phyloP scores from a whole-genome alignment of 2,113 vertebrate species.

The Vicugna pacos region DNA sequence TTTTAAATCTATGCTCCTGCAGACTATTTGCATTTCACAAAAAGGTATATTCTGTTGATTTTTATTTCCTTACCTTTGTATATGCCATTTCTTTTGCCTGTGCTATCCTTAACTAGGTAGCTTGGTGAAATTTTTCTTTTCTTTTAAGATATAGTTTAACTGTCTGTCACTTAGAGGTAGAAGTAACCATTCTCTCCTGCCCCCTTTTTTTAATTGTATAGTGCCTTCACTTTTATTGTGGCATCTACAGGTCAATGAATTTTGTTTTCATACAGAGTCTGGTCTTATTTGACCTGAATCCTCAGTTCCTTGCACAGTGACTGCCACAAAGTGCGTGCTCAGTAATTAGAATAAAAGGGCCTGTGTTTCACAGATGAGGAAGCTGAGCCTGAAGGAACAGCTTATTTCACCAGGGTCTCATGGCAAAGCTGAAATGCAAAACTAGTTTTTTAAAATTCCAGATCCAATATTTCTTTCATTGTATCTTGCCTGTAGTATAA shows the following conservation, averaged over 20 bases:
- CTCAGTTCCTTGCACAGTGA: background rate
- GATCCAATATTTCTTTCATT: conserved; percentile 11
- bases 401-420: background rate
- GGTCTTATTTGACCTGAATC: background rate
- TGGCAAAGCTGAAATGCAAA: background rate
- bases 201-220: background rate
- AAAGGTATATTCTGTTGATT: background rate
- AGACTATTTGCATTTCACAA: background rate
- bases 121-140: background rate
- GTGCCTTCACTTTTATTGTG: background rate
- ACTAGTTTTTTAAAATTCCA: background rate
- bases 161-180: background rate
- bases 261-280: conserved; percentile 12
- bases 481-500: background rate
- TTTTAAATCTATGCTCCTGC: background rate
- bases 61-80: conserved; percentile 41
- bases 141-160: background rate
- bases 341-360: background rate
- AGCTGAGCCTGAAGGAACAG: background rate
- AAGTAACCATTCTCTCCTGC: background rate
- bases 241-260: background rate
- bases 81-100: background rate
- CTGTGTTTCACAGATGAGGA: background rate
- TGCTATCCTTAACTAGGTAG: conserved; percentile 10
- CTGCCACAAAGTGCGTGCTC: background rate